A percentile compares a stretch with the other conserved stretches of the same genome.
Evolutionary conservation across 2,888 invertebrate species (phyloP).

Genomic region (Criorhina ranunculi): DNA sequence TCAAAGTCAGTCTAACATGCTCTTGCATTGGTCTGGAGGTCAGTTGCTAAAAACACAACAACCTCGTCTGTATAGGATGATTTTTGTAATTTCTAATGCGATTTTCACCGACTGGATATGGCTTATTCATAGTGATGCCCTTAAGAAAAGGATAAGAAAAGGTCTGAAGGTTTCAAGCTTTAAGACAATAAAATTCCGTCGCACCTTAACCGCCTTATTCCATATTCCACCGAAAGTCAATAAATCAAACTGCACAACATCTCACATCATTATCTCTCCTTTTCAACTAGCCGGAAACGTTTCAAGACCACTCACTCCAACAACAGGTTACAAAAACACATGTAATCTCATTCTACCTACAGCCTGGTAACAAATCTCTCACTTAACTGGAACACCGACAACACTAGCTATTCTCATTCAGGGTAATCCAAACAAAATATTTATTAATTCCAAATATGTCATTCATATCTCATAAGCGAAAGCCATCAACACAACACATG

Average conservation of each 20-base stretch:
- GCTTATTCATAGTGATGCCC: too few relatives aligned
- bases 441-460: constrained; percentile 44
- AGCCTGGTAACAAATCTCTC: constrained; percentile 24
- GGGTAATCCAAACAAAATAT: constrained; percentile 14
- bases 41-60: too few relatives aligned
- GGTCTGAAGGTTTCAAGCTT: too few relatives aligned
- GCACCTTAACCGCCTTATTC: too few relatives aligned
- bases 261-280: constrained; percentile 11
- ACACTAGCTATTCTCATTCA: constrained; percentile 9
- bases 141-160: too few relatives aligned
- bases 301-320: not conserved
- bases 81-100: too few relatives aligned
- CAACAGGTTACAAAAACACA: constrained; percentile 23
- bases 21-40: too few relatives aligned
- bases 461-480: constrained; percentile 50
- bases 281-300: constrained; percentile 3
- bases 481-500: constrained; percentile 28
- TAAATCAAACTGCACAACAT: not conserved
- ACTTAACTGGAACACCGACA: constrained; percentile 33
- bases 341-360: constrained; percentile 12
- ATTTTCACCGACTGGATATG: too few relatives aligned
- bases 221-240: not conserved
- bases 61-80: too few relatives aligned
- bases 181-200: too few relatives aligned
- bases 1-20: too few relatives aligned